Base-by-base conservation (phyloP, 2,888 invertebrate genomes). In the Agrochola lychnidis region DNA sequence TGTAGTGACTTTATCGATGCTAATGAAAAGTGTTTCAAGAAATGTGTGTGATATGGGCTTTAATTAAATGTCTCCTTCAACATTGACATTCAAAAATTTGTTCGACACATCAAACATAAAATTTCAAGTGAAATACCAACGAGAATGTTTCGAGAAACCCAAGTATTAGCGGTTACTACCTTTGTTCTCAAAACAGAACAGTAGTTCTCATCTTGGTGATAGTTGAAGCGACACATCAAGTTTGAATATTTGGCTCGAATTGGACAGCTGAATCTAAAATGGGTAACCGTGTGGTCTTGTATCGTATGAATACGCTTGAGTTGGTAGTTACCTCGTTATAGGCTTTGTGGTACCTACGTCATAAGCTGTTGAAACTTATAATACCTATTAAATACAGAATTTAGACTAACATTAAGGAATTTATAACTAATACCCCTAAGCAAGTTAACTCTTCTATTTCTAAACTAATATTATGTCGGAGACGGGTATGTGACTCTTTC, bases 201-300 rank as follows among this genome's bases (percentile, higher is more conserved):
- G 76, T 82, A 84, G 82, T 84, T 85, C 82, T 82, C 83, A 85
- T 89, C 89, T 90, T 86, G 67, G 74, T 86, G 81, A 86, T 87
- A 89, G 88, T 90, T 90, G 87, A 84, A 79, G 87, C 85, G 88
- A 89, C 90, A 88, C 86, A 89, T 91, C 85, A 85, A 90, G 89
- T 90, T 90, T 84, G 87, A 89, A 87, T 88, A 91, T 90, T 88
- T 88, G 84, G 62, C 80, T 91, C 81, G 85, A 89, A 89, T 90
- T 88, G 88, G 83, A 88, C 88, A 86, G 74, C 73, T 84, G 85
- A 82, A 84, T 84, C 82, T 85, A 83, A 86, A 87, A 85, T 85
- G 56, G 83, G 76, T 82, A 73, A 79, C 78, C 75, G 78, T 73
- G 53, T 40, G n/a, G 66, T 72, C 59, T 57, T 69, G 63, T 81